phyloP scores from a whole-genome alignment of 1,140 invertebrate species.

The Helicoverpa armigera region DNA sequence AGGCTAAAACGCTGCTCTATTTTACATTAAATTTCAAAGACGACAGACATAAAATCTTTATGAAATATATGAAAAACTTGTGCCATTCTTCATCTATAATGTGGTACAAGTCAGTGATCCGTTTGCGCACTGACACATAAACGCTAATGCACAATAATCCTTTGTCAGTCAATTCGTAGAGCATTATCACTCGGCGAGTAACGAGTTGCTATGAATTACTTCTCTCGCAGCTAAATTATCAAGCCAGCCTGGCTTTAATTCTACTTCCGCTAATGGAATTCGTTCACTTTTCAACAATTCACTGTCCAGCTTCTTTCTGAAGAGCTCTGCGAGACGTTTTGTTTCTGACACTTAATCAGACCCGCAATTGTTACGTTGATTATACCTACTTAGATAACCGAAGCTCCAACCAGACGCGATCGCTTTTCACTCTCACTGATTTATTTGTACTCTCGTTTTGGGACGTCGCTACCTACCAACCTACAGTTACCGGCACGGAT shows the following conservation, averaged over 20 bases:
- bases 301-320: conserved; percentile 59
- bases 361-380: conserved; percentile 55
- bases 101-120: neutral
- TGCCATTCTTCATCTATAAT: too few relatives aligned
- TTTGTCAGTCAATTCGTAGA: conserved; percentile 32
- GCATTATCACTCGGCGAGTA: conserved; percentile 54
- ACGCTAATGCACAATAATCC: conserved; percentile 35
- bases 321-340: conserved; percentile 59
- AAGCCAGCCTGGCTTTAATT: conserved; percentile 60
- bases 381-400: conserved; percentile 27
- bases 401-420: neutral
- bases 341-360: conserved; percentile 62
- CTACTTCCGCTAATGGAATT: conserved; percentile 69
- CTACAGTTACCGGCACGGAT: too few relatives aligned
- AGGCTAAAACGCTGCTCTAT: too few relatives aligned
- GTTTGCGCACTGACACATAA: conserved; percentile 20
- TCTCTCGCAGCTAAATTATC: conserved; percentile 59
- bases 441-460: neutral
- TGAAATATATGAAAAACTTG: neutral
- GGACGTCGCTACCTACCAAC: neutral
- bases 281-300: conserved; percentile 68
- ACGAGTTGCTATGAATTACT: conserved; percentile 57
- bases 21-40: too few relatives aligned
- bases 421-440: neutral
- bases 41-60: too few relatives aligned